A percentile compares a stretch with the other conserved stretches of the same genome.
These are phyloP conservation scores for Paralichthys olivaceus DNA, from an alignment of 2,113 vertebrate species.

Conservation along the genomic window DNA sequence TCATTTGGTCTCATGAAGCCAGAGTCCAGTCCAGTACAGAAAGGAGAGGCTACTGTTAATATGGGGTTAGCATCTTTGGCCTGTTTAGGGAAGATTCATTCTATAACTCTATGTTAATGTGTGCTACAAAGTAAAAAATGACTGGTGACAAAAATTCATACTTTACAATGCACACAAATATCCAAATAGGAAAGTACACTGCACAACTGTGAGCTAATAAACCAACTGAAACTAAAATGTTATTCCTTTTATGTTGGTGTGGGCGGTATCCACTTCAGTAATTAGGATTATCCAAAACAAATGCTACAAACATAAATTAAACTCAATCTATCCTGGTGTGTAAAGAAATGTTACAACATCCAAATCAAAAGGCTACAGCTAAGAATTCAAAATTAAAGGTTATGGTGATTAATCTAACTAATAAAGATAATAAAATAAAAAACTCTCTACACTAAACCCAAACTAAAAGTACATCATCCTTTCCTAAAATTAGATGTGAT, in stretches of 20 bases:
- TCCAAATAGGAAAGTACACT: too few relatives aligned
- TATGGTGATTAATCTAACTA: background rate
- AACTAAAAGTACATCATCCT: background rate
- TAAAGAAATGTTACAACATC: too few relatives aligned
- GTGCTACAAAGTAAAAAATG: background rate
- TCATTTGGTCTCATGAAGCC: background rate
- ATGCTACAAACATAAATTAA: too few relatives aligned
- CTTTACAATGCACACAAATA: background rate
- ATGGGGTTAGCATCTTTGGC: background rate
- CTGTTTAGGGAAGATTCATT: background rate
- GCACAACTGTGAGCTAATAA: too few relatives aligned
- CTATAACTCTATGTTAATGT: background rate
- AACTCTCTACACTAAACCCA: background rate
- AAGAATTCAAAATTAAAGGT: background rate
- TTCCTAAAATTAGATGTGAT: background rate
- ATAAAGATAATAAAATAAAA: background rate
- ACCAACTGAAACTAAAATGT: too few relatives aligned
- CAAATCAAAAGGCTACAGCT: background rate
- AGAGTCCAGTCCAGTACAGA: slow-evolving; percentile 4
- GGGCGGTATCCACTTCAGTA: too few relatives aligned
- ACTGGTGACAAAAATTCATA: background rate
- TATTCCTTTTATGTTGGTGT: too few relatives aligned
- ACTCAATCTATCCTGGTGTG: too few relatives aligned
- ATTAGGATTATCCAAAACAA: too few relatives aligned
- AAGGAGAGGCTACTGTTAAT: slow-evolving; percentile 4